Percentiles rank a stretch among this genome's conserved stretches.
These are phyloP conservation scores for Chorisops tibialis DNA, from an alignment of 2,888 invertebrate genomes.

Conservation along the genomic window DNA sequence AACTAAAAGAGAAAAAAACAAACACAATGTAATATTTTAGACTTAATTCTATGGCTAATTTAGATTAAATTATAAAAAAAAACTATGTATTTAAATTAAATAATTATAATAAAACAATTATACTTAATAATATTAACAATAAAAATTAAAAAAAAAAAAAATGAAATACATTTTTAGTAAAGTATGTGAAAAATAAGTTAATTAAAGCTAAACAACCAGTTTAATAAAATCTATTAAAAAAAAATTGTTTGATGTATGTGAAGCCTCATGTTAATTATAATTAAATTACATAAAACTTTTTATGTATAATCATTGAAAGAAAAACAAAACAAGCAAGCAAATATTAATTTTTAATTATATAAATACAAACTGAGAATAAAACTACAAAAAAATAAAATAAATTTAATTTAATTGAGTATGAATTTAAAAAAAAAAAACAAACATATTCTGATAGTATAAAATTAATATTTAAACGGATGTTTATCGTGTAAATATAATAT, in stretches of 20 bases:
- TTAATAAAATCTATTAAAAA: not conserved
- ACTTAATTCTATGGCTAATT: not conserved
- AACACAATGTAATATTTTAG: not conserved
- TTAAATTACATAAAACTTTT: not conserved
- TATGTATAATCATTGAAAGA: constrained; percentile 1
- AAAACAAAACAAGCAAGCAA: constrained; percentile 30
- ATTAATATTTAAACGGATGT: too few relatives aligned
- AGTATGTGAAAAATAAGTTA: not conserved
- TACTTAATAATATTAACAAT: not conserved
- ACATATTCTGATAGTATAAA: constrained; percentile 6
- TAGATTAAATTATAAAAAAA: not conserved
- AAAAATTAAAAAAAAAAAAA: not conserved
- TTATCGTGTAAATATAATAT: too few relatives aligned
- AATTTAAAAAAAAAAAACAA: not conserved
- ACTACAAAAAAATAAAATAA: constrained; percentile 24
- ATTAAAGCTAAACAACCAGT: not conserved
- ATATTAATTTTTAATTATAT: constrained; percentile 31
- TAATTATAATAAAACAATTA: not conserved
- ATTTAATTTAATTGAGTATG: constrained; percentile 29
- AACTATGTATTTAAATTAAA: not conserved
- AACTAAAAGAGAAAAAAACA: not conserved
- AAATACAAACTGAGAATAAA: constrained; percentile 32
- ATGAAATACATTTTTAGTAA: constrained; percentile 1
- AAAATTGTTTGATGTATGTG: not conserved
- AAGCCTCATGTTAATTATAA: not conserved